Evolutionary conservation across 2,797 vertebrate genomes (phyloP).

Genomic region (Cynodonichthys magdalenae): DNA sequence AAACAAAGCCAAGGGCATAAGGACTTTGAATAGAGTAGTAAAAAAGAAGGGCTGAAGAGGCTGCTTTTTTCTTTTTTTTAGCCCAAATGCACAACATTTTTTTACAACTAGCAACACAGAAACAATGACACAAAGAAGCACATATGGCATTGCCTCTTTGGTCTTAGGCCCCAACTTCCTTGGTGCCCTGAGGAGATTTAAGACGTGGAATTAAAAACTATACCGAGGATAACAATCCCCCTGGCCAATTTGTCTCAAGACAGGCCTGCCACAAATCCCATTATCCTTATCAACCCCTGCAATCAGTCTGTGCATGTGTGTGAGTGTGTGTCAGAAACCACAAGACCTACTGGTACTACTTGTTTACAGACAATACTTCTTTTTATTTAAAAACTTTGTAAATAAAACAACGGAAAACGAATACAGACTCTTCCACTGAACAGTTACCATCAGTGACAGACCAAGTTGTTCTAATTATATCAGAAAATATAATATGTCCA

Average conservation of each 20-base stretch:
- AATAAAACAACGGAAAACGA: conserved; percentile 15
- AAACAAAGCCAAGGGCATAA: conserved; percentile 41
- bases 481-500: background rate
- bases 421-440: conserved; percentile 8
- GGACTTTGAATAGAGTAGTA: conserved; percentile 31
- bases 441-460: conserved; percentile 3
- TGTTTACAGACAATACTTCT: background rate
- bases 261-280: conserved; percentile 82
- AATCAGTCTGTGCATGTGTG: conserved; percentile 67
- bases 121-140: conserved; percentile 15
- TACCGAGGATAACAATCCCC: conserved; percentile 76
- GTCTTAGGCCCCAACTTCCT: conserved; percentile 51
- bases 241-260: conserved; percentile 82
- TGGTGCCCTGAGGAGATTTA: conserved; percentile 37
- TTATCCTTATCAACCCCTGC: conserved; percentile 86
- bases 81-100: conserved; percentile 41
- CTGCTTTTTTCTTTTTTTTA: conserved; percentile 38
- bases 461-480: conserved; percentile 12
- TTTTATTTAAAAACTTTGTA: background rate
- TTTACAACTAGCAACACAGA: conserved; percentile 15
- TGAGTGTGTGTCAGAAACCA: conserved; percentile 18
- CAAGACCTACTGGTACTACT: conserved; percentile 13
- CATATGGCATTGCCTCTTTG: conserved; percentile 39
- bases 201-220: conserved; percentile 71
- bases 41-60: conserved; percentile 54